Evolutionary conservation across 2,888 invertebrate genomes (phyloP).

Genomic region (Calephelis perditalis): DNA sequence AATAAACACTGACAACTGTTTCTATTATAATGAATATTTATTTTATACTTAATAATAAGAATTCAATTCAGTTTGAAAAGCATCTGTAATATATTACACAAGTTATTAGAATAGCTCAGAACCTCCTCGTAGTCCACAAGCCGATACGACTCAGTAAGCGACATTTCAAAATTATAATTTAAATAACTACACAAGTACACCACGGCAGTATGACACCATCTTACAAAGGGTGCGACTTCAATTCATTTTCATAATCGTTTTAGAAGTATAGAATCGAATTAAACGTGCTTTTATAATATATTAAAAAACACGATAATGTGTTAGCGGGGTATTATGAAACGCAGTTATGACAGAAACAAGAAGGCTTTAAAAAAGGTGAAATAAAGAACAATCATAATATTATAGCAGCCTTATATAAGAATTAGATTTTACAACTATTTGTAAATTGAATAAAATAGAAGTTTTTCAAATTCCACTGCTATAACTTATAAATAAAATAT

Average conservation of each 20-base stretch:
- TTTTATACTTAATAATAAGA: conserved; percentile 75
- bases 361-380: too few relatives aligned
- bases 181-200: conserved; percentile 38
- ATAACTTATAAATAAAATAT: too few relatives aligned
- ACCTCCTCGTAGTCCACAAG: conserved; percentile 60
- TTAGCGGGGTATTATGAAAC: too few relatives aligned
- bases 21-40: conserved; percentile 74
- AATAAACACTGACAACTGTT: conserved; percentile 74
- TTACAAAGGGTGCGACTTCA: conserved; percentile 45
- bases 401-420: too few relatives aligned
- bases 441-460: too few relatives aligned
- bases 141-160: conserved; percentile 68
- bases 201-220: conserved; percentile 31
- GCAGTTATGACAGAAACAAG: too few relatives aligned
- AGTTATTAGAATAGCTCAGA: conserved; percentile 65
- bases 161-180: conserved; percentile 64
- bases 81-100: conserved; percentile 74
- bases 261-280: conserved; percentile 1
- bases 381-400: too few relatives aligned
- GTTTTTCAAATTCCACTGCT: too few relatives aligned
- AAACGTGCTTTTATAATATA: not conserved
- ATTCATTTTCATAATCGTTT: conserved; percentile 7
- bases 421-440: too few relatives aligned
- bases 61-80: conserved; percentile 75
- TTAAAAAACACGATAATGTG: not conserved